A percentile compares a stretch with the other conserved stretches of the same genome.
phyloP scores from a whole-genome alignment of 2,797 vertebrate genomes.

The Vespertilio murinus region DNA sequence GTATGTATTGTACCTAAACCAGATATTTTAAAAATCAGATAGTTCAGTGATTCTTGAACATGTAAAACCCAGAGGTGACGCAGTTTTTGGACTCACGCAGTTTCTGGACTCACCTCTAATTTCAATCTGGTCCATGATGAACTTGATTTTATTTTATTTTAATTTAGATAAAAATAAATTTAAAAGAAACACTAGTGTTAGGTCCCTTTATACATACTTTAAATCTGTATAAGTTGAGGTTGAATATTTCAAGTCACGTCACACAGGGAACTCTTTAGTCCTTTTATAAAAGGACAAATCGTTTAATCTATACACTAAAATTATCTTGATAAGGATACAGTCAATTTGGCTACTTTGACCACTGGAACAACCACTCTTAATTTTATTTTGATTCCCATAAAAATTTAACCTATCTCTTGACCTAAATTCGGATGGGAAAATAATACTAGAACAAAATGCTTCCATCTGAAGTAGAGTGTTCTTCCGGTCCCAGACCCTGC shows the following conservation, averaged over 20 bases:
- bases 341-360: neutral
- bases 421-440: conserved; percentile 61
- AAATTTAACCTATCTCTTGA: conserved; percentile 30
- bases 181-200: neutral
- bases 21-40: neutral
- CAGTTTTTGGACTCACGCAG: neutral
- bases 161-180: neutral
- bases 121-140: neutral
- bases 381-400: conserved; percentile 40
- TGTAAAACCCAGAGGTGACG: neutral
- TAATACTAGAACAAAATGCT: conserved; percentile 6
- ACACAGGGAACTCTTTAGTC: neutral
- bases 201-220: neutral
- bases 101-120: neutral
- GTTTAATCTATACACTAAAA: neutral
- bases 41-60: neutral
- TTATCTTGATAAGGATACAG: neutral
- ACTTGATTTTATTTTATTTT: neutral
- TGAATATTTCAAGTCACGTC: neutral
- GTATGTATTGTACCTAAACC: neutral
- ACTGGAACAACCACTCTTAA: neutral
- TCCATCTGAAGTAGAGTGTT: conserved; percentile 56
- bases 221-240: neutral
- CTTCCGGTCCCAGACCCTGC: conserved; percentile 41
- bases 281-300: neutral